Conservation (phyloP, 2,797 vertebrate genomes). For the Neosalanx taihuensis region DNA sequence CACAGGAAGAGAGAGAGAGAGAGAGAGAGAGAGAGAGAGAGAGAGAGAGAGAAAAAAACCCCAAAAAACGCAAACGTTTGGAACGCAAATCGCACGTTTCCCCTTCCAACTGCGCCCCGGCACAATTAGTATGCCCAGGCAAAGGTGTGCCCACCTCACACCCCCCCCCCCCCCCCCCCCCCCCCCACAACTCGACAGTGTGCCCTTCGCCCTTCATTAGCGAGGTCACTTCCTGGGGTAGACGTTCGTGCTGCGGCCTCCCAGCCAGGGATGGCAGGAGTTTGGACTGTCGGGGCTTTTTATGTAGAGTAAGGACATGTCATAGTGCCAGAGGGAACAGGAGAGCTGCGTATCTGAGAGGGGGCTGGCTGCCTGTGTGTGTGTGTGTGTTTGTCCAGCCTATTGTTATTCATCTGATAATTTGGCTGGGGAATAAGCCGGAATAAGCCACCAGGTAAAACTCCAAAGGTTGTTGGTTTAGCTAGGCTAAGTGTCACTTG, state of each 20-base stretch:
- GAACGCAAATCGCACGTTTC: neutral
- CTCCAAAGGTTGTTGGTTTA: slow-evolving; percentile 34
- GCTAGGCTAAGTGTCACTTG: slow-evolving; percentile 31
- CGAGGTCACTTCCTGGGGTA: slow-evolving; percentile 46
- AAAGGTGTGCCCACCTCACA: slow-evolving; percentile 17
- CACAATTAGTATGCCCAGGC: slow-evolving; percentile 54
- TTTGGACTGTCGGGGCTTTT: slow-evolving; percentile 4
- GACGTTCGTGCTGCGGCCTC: slow-evolving; percentile 37
- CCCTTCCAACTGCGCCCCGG: slow-evolving; percentile 35
- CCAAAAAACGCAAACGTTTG: no score
- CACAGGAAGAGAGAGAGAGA: no score
- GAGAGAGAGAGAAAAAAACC: no score
- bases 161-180: no score
- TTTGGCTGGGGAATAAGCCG: slow-evolving; percentile 24
- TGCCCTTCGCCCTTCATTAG: slow-evolving; percentile 50
- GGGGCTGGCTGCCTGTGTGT: neutral
- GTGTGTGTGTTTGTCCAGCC: slow-evolving; percentile 8
- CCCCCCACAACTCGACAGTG: slow-evolving; percentile 38
- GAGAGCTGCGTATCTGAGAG: slow-evolving; percentile 28
- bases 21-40: no score
- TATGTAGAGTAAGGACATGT: slow-evolving; percentile 30
- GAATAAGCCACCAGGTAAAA: slow-evolving; percentile 22
- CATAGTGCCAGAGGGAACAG: slow-evolving; percentile 34
- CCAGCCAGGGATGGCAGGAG: slow-evolving; percentile 5
- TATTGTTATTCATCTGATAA: slow-evolving; percentile 42